phyloP scores from a whole-genome alignment of 2,888 invertebrate species.

The Xestia c-nigrum region DNA sequence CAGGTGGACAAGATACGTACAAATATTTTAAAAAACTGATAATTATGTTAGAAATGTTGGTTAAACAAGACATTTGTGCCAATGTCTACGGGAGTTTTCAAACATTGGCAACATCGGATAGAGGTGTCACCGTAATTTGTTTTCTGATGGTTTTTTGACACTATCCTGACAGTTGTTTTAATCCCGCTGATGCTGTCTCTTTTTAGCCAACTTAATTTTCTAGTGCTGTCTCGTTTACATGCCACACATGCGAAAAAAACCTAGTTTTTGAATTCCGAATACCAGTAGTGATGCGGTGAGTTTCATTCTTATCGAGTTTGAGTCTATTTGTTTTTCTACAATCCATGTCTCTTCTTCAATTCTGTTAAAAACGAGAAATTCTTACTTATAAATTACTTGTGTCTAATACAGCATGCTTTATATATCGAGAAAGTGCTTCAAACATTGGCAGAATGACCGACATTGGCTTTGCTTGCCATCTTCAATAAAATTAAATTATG shows the following conservation, averaged over 20 bases:
- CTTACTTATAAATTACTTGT: neutral
- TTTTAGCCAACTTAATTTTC: neutral
- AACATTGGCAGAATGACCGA: neutral
- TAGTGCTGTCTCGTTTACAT: slow-evolving; percentile 6
- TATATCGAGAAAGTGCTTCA: neutral
- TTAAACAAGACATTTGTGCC: neutral
- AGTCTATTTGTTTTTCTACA: neutral
- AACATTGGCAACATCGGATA: slow-evolving; percentile 25
- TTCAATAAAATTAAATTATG: too few relatives aligned
- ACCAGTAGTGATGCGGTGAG: slow-evolving; percentile 19
- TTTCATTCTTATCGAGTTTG: slow-evolving; percentile 23
- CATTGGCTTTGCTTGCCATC: neutral
- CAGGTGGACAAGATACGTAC: neutral
- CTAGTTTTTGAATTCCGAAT: slow-evolving; percentile 18
- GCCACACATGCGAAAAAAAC: neutral
- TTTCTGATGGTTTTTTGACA: slow-evolving; percentile 2
- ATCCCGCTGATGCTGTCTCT: slow-evolving; percentile 3
- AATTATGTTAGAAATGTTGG: neutral
- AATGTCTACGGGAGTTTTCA: neutral
- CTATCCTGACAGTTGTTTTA: neutral
- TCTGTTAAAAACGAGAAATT: neutral
- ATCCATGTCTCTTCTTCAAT: neutral
- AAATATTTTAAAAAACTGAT: neutral
- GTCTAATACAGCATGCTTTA: neutral
- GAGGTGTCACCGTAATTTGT: neutral